Evolutionary conservation across 2,888 invertebrate genomes (phyloP).

Genomic region (Colletes collaris): DNA sequence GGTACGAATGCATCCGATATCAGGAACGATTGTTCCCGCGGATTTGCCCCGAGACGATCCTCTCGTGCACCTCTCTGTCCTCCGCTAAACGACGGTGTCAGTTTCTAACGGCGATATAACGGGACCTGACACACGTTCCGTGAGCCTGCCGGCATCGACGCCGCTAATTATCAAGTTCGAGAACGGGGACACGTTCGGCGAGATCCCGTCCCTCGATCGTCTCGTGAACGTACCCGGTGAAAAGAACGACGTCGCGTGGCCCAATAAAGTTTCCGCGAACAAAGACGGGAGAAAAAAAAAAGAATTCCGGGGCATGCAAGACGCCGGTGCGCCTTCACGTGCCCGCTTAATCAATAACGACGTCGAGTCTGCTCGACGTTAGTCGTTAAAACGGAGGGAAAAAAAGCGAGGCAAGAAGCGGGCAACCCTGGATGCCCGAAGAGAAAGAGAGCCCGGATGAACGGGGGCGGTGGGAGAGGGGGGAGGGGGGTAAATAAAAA

Average conservation of each 20-base stretch:
- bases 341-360: constrained; percentile 74
- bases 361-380: constrained; percentile 67
- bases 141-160: constrained; percentile 14
- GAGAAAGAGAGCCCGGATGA: constrained; percentile 22
- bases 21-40: constrained; percentile 58
- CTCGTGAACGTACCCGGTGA: neutral
- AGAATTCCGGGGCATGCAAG: constrained; percentile 54
- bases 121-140: constrained; percentile 28
- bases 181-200: too few relatives aligned
- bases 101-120: constrained; percentile 59
- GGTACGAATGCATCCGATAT: constrained; percentile 58
- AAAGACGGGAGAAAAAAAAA: constrained; percentile 26
- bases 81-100: constrained; percentile 48
- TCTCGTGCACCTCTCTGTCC: neutral
- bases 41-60: constrained; percentile 19
- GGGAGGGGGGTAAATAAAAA: constrained; percentile 41
- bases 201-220: too few relatives aligned
- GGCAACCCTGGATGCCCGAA: constrained; percentile 14
- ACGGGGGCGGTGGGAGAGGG: neutral
- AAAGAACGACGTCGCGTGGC: constrained; percentile 14
- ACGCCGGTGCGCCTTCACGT: constrained; percentile 57
- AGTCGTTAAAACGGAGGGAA: constrained; percentile 53
- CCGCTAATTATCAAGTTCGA: constrained; percentile 25
- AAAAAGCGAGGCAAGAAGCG: constrained; percentile 17
- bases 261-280: constrained; percentile 49